Evolutionary conservation across 2,888 invertebrate species (phyloP).

Genomic region (Axea sp.): DNA sequence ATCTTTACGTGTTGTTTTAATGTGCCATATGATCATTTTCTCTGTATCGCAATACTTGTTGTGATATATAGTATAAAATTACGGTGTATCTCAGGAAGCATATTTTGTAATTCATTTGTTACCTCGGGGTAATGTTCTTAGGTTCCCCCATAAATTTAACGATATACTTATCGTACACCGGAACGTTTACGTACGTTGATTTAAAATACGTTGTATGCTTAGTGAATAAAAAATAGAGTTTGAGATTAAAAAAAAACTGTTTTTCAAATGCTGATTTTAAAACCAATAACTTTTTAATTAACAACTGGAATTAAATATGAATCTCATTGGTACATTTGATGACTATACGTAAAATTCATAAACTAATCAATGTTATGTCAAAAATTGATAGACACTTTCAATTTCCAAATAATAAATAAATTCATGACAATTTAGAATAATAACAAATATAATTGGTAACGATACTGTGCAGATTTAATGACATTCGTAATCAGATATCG

Average conservation of each 20-base stretch:
- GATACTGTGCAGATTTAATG: conserved; percentile 33
- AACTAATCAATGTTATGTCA: conserved; percentile 40
- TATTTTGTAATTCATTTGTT: conserved; percentile 55
- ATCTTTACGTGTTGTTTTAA: conserved; percentile 31
- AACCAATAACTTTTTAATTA: conserved; percentile 45
- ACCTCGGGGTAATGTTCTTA: conserved; percentile 58
- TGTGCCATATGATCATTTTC: conserved; percentile 20
- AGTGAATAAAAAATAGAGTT: conserved; percentile 6
- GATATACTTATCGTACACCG: conserved; percentile 33
- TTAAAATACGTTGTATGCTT: conserved; percentile 12
- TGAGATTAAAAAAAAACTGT: neutral
- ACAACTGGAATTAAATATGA: conserved; percentile 9
- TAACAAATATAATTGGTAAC: conserved; percentile 24
- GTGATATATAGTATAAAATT: conserved; percentile 44
- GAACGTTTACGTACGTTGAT: conserved; percentile 14
- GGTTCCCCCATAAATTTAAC: conserved; percentile 52
- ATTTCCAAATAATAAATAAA: conserved; percentile 55
- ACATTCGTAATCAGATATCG: conserved; percentile 31
- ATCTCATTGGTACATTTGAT: conserved; percentile 22
- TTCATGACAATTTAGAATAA: conserved; percentile 47
- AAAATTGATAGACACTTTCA: conserved; percentile 52
- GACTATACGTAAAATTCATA: conserved; percentile 25
- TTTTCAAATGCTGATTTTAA: conserved; percentile 10
- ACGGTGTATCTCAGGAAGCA: conserved; percentile 44
- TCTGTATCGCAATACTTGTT: conserved; percentile 7